Base-by-base conservation (phyloP, 2,888 invertebrate species). In the Idaea aversata region DNA sequence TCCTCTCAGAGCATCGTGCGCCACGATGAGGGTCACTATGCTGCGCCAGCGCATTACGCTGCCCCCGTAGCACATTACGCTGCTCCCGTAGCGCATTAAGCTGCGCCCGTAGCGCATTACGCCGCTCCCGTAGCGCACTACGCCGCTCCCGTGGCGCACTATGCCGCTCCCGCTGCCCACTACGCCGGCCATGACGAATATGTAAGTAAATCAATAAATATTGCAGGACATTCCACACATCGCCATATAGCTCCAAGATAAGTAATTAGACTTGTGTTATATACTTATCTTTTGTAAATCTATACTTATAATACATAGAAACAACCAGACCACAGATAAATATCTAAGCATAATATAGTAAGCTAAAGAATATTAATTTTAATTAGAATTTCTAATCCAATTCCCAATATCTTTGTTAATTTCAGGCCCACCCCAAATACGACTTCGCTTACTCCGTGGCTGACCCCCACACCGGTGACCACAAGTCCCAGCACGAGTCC, bases 381-480 rank as follows among this genome's bases (percentile, higher is more conserved):
- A 25, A 25, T 25, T 3, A 25, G 25, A 25, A 25, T 61, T 78
- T 79, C 65, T 70, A 69, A 72, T 68, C 25, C 1, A 25, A 25
- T 25, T 25, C 3, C 25, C 3, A 25, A 25, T 15, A 38, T 34
- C 3, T 59, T 34, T 64, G 62, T 36, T 62, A 60, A 25, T 68
- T 74, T 1, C 74, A 90, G 90, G 82, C 88, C 63, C 83, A 88
- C 75, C 88, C 90, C 65, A 87, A 86, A 81, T 89, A 89, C 79
- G 86, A 90, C 80, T 93, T 86, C 80, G 86, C 88, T 15, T 94
- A 94, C 85, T 93, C 93, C 71, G 94, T 94, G 68, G 82, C 91
- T 35, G 94, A 94, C 84, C 90, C 90, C 16, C 94, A 94, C 78
- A 94, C 94, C 72, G 94, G 94, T 57, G 94, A 94, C 86, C 92